phyloP scores from a whole-genome alignment of 2,113 vertebrate genomes.

The Lophotis ruficrista region DNA sequence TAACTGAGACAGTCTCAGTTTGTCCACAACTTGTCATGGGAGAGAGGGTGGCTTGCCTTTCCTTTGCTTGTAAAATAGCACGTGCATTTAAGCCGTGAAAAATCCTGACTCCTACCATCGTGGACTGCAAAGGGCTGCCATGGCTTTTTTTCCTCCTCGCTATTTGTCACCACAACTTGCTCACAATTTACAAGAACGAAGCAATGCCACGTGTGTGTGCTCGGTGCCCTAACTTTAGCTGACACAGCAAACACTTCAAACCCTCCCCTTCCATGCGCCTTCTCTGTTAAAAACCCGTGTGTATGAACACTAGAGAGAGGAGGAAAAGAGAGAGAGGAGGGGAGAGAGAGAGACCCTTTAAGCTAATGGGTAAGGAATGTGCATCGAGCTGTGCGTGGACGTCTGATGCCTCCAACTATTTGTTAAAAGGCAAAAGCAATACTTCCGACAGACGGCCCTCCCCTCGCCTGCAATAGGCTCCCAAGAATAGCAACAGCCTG shows the following conservation, averaged over 20 bases:
- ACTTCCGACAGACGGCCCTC: slow-evolving; percentile 69
- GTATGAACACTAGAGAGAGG: neutral
- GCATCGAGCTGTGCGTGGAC: neutral
- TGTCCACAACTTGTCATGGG: neutral
- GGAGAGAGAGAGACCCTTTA: neutral
- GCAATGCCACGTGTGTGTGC: neutral
- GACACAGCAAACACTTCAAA: neutral
- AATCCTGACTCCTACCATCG: neutral
- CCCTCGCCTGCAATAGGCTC: slow-evolving; percentile 79
- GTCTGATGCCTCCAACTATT: slow-evolving; percentile 48
- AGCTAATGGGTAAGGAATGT: neutral
- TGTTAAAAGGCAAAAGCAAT: slow-evolving; percentile 56
- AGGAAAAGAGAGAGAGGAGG: neutral
- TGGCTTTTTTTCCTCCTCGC: neutral
- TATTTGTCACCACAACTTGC: neutral
- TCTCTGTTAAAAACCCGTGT: neutral
- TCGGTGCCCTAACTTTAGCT: neutral
- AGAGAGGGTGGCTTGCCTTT: neutral
- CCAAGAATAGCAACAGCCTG: slow-evolving; percentile 78
- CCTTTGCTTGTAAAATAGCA: neutral
- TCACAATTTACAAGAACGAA: neutral
- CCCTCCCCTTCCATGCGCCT: neutral
- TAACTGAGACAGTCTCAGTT: neutral
- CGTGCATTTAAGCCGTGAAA: accelerated
- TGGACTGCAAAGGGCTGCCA: neutral